Evolutionary conservation across 23 tunicate genomes (phyloP).

Genomic region (Phallusia fumigata): DNA sequence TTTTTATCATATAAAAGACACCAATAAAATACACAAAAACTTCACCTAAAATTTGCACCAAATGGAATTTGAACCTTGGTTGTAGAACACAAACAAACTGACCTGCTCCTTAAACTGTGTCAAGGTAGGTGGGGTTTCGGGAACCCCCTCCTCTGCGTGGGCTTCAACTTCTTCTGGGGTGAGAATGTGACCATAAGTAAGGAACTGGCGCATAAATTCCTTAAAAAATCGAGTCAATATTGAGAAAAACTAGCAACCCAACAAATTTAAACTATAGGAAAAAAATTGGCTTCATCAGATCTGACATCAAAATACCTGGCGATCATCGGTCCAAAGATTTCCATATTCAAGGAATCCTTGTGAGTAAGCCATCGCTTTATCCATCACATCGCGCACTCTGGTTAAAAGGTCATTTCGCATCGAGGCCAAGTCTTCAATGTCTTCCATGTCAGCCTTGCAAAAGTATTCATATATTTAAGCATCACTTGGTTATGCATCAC

Average conservation of each 20-base stretch:
- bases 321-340: constrained; percentile 91
- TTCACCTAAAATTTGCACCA: too few species aligned
- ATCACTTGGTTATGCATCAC: too few species aligned
- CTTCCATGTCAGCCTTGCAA: constrained; percentile 89
- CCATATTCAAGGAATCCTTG: constrained; percentile 79
- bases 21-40: too few species aligned
- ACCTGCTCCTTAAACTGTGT: constrained; percentile 90
- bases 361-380: constrained; percentile 81
- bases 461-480: too few species aligned
- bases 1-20: too few species aligned
- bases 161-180: constrained; percentile 91
- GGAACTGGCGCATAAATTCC: constrained; percentile 92
- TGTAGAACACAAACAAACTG: not conserved
- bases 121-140: constrained; percentile 87
- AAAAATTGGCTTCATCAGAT: too few species aligned
- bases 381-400: constrained; percentile 76
- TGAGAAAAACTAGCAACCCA: too few species aligned
- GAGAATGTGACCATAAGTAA: constrained; percentile 97
- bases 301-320: constrained; percentile 42
- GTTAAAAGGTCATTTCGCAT: constrained; percentile 52
- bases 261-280: too few species aligned
- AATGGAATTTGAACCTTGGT: too few species aligned
- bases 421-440: constrained; percentile 58
- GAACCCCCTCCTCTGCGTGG: constrained; percentile 79
- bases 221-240: constrained; percentile 15